Evolutionary conservation across 2,888 invertebrate species (phyloP).

Genomic region (Zelleria hepariella): DNA sequence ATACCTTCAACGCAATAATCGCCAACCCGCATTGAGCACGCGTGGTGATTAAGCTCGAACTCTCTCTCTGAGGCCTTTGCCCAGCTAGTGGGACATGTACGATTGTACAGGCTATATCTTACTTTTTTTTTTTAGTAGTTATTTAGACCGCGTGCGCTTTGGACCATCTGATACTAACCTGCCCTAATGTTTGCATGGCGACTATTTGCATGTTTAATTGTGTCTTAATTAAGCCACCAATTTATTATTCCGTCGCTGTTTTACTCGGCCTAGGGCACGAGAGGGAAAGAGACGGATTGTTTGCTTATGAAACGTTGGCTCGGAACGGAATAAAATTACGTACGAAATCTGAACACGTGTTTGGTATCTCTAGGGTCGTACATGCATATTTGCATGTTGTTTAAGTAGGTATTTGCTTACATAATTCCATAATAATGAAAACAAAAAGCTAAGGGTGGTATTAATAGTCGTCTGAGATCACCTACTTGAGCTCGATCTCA

Average conservation of each 20-base stretch:
- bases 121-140: too few species aligned
- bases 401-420: not conserved
- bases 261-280: not conserved
- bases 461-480: too few species aligned
- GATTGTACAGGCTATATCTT: too few species aligned
- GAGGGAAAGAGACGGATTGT: not conserved
- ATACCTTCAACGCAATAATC: too few species aligned
- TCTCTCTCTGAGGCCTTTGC: too few species aligned
- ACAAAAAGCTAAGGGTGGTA: too few species aligned
- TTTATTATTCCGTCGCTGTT: not conserved
- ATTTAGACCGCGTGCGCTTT: too few species aligned
- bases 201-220: not conserved
- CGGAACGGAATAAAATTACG: not conserved
- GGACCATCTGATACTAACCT: too few species aligned
- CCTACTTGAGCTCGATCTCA: too few species aligned
- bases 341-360: not conserved
- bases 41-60: too few species aligned
- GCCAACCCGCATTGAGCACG: too few species aligned
- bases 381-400: not conserved
- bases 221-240: not conserved
- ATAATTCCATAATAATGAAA: not conserved
- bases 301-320: not conserved
- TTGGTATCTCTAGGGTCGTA: not conserved
- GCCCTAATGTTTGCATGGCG: not conserved
- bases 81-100: too few species aligned